A percentile compares a stretch with the other conserved stretches of the same genome.
Evolutionary conservation across 2,113 vertebrate species (phyloP).

Genomic region (Perca fluviatilis): DNA sequence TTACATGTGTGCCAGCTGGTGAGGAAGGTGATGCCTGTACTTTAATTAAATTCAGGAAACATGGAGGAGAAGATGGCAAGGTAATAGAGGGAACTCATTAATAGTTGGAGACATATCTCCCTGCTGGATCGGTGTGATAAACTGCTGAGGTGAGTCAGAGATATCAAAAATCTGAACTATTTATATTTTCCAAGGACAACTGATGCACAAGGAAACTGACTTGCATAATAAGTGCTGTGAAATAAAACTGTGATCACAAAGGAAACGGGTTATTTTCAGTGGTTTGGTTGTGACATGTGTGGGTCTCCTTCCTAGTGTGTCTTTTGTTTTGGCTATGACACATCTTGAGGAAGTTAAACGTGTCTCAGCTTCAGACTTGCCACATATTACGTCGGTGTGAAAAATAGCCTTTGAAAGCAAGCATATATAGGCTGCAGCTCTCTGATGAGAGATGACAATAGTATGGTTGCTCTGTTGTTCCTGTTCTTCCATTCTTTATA

Average conservation of each 20-base stretch:
- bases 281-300: conserved; percentile 27
- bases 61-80: conserved; percentile 16
- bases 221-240: conserved; percentile 19
- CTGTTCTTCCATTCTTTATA: too few relatives aligned
- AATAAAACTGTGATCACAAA: conserved; percentile 15
- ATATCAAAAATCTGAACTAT: conserved; percentile 2
- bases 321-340: conserved; percentile 15
- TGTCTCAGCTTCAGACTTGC: neutral
- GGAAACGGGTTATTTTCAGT: conserved; percentile 7
- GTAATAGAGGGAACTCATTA: conserved; percentile 28
- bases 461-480: too few relatives aligned
- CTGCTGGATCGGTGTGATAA: conserved; percentile 46
- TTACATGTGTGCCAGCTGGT: conserved; percentile 46
- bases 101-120: conserved; percentile 42
- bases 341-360: neutral
- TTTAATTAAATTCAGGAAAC: conserved; percentile 59
- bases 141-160: conserved; percentile 25
- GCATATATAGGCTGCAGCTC: neutral
- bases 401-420: neutral
- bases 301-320: conserved; percentile 1
- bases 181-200: conserved; percentile 46
- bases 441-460: neutral
- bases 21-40: conserved; percentile 25
- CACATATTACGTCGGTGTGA: neutral
- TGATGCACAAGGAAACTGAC: conserved; percentile 3